phyloP scores from a whole-genome alignment of 2,888 invertebrate species.

The Odontocerum albicorne region DNA sequence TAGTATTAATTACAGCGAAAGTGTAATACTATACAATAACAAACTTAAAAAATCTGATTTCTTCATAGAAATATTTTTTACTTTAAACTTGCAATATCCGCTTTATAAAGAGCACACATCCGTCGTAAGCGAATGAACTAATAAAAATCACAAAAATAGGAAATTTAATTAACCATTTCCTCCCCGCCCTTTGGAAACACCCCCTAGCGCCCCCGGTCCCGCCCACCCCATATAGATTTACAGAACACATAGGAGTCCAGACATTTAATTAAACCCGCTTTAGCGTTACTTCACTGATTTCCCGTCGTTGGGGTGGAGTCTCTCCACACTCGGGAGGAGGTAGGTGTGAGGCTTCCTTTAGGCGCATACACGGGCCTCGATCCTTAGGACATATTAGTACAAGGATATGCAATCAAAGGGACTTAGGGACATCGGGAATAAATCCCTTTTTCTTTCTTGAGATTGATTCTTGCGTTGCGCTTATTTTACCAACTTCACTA shows the following conservation, averaged over 20 bases:
- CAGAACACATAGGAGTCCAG: conserved; percentile 36
- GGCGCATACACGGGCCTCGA: neutral
- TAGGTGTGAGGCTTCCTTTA: conserved; percentile 26
- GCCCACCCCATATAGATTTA: conserved; percentile 35
- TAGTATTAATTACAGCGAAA: neutral
- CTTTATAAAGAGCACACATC: neutral
- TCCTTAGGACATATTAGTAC: conserved; percentile 12
- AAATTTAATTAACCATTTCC: conserved; percentile 5
- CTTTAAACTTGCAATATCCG: neutral
- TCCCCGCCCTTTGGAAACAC: neutral
- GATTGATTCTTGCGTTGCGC: neutral
- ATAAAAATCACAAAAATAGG: neutral
- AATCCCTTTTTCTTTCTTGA: neutral
- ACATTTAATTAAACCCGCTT: conserved; percentile 38
- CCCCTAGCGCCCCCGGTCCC: neutral
- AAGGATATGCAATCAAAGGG: conserved; percentile 20
- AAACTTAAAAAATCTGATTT: no score
- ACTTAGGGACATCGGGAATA: no score
- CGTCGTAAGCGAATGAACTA: neutral
- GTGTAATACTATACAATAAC: neutral
- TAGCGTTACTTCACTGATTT: conserved; percentile 38
- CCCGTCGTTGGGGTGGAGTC: conserved; percentile 27
- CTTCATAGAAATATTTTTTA: no score
- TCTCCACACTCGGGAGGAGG: conserved; percentile 17
- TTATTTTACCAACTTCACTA: no score